These are phyloP conservation scores for Palythoa caribaeorum DNA, from an alignment of 92 coral and sea anemone species.

Conservation along the genomic window DNA sequence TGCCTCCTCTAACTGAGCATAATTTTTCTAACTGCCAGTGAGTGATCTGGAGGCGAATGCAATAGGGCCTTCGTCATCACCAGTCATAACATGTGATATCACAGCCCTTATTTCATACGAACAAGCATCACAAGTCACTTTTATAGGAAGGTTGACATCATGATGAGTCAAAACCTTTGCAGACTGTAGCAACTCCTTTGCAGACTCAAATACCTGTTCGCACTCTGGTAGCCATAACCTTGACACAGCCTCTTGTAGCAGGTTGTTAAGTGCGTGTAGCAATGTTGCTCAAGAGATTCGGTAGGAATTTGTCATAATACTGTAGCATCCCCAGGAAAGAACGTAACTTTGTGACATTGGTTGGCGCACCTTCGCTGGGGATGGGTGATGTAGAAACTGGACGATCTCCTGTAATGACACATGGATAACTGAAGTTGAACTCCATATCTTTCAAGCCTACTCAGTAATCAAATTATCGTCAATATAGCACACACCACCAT, in stretches of 20 bases:
- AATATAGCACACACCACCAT: background rate
- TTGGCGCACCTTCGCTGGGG: background rate
- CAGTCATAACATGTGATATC: background rate
- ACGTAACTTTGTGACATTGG: background rate
- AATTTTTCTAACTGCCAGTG: constrained; percentile 14
- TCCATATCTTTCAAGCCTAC: background rate
- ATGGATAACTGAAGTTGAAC: background rate
- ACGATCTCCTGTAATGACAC: background rate
- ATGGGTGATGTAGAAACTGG: background rate
- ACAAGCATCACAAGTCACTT: background rate
- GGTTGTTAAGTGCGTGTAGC: background rate
- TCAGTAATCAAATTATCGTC: background rate
- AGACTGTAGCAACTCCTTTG: background rate
- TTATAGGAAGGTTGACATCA: background rate
- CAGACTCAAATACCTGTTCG: background rate
- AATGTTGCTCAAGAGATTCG: background rate
- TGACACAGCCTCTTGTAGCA: background rate
- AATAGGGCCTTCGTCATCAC: constrained; percentile 31
- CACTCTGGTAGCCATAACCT: background rate
- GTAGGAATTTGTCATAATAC: background rate
- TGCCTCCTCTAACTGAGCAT: constrained; percentile 14
- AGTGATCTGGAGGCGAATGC: constrained; percentile 23
- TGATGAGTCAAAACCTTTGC: background rate
- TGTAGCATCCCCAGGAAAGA: background rate
- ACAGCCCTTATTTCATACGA: background rate